phyloP scores from a whole-genome alignment of 92 coral and sea anemone species.

The Porites divaricata region DNA sequence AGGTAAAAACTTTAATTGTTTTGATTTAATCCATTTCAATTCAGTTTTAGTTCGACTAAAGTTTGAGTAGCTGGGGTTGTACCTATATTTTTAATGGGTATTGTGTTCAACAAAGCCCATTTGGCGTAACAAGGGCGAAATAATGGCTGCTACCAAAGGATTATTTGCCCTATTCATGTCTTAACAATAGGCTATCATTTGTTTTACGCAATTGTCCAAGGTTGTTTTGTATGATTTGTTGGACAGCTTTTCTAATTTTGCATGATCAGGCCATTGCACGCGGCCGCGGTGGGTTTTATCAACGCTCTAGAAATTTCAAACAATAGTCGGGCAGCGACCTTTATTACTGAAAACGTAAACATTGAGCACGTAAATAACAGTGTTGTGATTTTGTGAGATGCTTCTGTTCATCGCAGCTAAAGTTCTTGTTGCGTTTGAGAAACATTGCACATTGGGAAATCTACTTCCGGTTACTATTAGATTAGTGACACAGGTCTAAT shows the following conservation, averaged over 20 bases:
- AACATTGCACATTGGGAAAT: too few relatives aligned
- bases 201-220: neutral
- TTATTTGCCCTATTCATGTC: constrained; percentile 12
- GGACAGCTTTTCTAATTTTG: neutral
- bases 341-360: neutral
- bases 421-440: too few relatives aligned
- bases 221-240: constrained; percentile 24
- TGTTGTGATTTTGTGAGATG: too few relatives aligned
- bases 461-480: too few relatives aligned
- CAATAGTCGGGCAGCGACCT: neutral
- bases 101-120: constrained; percentile 29
- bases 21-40: constrained; percentile 27
- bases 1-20: constrained; percentile 50
- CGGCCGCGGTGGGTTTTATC: too few relatives aligned
- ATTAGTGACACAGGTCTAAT: too few relatives aligned
- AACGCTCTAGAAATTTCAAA: constrained; percentile 4
- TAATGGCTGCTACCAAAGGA: neutral
- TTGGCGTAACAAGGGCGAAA: constrained; percentile 10
- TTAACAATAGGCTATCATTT: constrained; percentile 17
- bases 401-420: too few relatives aligned
- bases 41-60: neutral
- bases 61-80: too few relatives aligned
- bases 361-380: neutral
- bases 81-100: constrained; percentile 14
- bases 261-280: neutral